Conservation (phyloP, 1,140 invertebrate genomes). For the Drosophila bocqueti region DNA sequence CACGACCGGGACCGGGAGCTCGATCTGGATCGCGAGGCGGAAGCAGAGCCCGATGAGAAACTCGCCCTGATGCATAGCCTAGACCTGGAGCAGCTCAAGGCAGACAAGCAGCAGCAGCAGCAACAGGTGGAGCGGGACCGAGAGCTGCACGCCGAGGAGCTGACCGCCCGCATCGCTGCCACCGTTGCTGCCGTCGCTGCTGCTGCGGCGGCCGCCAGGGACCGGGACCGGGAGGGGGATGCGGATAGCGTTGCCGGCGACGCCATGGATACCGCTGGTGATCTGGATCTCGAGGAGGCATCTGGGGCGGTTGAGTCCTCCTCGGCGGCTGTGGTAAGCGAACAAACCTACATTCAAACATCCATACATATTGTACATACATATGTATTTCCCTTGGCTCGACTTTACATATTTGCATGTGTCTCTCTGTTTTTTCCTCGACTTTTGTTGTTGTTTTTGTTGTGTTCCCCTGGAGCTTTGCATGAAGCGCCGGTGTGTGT, state of each 20-base stretch:
- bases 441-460: conserved; percentile 22
- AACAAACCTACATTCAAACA: not conserved
- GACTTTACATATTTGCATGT: conserved; percentile 59
- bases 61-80: conserved; percentile 70
- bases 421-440: conserved; percentile 14
- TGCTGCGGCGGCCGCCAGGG: conserved; percentile 60
- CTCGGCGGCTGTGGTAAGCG: conserved; percentile 75
- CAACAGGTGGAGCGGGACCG: conserved; percentile 50
- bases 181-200: conserved; percentile 71
- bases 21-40: conserved; percentile 24
- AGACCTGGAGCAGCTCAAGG: conserved; percentile 73
- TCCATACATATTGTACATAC: not conserved
- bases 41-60: conserved; percentile 62
- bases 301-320: conserved; percentile 32
- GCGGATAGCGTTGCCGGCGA: conserved; percentile 16
- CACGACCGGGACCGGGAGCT: conserved; percentile 13
- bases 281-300: conserved; percentile 43
- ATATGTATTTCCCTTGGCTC: conserved; percentile 31
- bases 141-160: conserved; percentile 49
- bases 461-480: conserved; percentile 43
- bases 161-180: conserved; percentile 66
- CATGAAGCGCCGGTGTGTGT: conserved; percentile 27
- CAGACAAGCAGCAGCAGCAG: conserved; percentile 37
- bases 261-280: conserved; percentile 40
- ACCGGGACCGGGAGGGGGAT: conserved; percentile 50